A percentile compares a stretch with the other conserved stretches of the same genome.
Evolutionary conservation across 2,797 vertebrate genomes (phyloP).

Genomic region (Malacoraja senta): DNA sequence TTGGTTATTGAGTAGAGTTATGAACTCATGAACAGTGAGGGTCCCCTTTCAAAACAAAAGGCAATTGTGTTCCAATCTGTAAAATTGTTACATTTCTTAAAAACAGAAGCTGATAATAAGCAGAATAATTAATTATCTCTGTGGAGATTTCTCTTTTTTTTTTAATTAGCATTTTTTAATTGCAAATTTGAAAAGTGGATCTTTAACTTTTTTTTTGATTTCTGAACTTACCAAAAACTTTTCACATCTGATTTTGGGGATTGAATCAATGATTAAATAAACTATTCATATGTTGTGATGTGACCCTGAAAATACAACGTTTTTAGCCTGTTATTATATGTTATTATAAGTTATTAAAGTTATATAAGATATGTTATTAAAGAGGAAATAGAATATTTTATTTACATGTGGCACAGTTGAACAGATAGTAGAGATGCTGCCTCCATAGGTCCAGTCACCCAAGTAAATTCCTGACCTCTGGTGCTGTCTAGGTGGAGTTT

Average conservation of each 20-base stretch:
- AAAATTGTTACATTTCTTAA: not conserved
- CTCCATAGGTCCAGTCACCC: no score
- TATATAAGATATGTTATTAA: no score
- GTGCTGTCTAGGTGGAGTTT: no score
- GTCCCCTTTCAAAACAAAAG: not conserved
- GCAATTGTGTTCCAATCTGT: not conserved
- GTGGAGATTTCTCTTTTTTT: not conserved
- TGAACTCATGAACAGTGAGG: not conserved
- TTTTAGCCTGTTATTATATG: not conserved
- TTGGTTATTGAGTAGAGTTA: no score
- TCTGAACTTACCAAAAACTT: not conserved
- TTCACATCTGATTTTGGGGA: not conserved
- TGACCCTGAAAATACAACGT: not conserved
- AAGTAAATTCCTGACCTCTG: no score
- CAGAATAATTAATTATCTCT: not conserved
- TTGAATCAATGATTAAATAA: not conserved
- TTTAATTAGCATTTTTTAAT: not conserved
- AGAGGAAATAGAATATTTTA: no score
- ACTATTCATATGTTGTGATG: not conserved
- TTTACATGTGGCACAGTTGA: no score
- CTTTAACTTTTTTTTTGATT: not conserved
- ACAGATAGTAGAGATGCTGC: no score
- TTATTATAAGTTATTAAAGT: no score
- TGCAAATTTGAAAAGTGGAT: not conserved
- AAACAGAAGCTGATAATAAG: not conserved